These are phyloP conservation scores for Candidula unifasciata DNA, from an alignment of 2,888 invertebrate genomes.

Conservation along the genomic window DNA sequence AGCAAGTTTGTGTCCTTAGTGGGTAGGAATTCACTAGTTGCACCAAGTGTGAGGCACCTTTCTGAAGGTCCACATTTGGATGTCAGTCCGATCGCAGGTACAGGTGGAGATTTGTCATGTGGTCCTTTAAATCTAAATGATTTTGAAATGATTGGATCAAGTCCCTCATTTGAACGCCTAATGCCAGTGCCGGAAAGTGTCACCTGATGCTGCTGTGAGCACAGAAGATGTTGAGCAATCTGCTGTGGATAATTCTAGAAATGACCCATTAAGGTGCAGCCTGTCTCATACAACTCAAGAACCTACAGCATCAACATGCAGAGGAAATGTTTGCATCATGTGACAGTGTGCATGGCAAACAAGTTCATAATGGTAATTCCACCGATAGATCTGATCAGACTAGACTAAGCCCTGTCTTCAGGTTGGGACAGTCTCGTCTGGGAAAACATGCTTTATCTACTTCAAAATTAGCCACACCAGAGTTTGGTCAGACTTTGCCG, in stretches of 20 bases:
- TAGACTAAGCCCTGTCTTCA: background rate
- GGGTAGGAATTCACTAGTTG: background rate
- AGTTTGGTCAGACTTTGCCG: background rate
- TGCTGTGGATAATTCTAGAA: background rate
- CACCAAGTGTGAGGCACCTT: background rate
- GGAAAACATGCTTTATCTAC: background rate
- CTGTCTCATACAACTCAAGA: background rate
- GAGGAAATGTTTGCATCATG: background rate
- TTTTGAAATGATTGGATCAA: background rate
- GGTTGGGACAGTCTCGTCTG: background rate
- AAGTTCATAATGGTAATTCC: background rate
- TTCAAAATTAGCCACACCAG: background rate
- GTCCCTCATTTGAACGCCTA: background rate
- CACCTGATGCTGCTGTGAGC: background rate
- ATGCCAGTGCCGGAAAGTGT: background rate
- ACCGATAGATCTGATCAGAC: background rate
- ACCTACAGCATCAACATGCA: background rate
- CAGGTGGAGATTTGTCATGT: background rate
- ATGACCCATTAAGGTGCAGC: background rate
- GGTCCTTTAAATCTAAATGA: background rate
- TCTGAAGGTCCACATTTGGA: background rate
- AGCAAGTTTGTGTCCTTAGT: conserved; percentile 1
- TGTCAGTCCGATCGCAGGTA: background rate
- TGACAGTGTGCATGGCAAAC: background rate
- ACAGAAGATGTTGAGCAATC: background rate